These are phyloP conservation scores for Chaenodraco wilsoni DNA, from an alignment of 2,797 vertebrate genomes.

Conservation along the genomic window DNA sequence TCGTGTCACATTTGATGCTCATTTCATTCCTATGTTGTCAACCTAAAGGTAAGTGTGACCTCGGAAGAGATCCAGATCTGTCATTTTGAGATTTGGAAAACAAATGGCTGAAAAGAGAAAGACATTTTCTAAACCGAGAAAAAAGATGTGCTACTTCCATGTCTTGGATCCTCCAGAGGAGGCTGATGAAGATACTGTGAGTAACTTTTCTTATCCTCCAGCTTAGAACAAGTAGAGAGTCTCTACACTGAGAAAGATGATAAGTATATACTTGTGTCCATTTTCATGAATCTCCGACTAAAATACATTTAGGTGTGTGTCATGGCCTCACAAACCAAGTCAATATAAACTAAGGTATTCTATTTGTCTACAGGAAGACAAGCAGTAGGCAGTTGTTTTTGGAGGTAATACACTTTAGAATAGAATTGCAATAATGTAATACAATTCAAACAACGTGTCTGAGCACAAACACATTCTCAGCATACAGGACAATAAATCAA, in stretches of 20 bases:
- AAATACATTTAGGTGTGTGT: background rate
- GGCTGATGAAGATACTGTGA: constrained; percentile 46
- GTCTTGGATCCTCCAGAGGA: constrained; percentile 34
- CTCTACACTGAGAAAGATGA: background rate
- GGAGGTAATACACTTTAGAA: constrained; percentile 27
- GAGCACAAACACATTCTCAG: constrained; percentile 23
- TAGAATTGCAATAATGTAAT: constrained; percentile 16
- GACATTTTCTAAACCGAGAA: constrained; percentile 1
- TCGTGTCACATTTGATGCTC: constrained; percentile 11
- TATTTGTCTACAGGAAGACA: background rate
- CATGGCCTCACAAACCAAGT: constrained; percentile 11
- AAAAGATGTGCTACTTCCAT: constrained; percentile 16
- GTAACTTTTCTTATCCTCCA: constrained; percentile 33
- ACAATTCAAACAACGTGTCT: constrained; percentile 17
- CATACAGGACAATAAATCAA: constrained; percentile 39
- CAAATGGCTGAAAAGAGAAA: constrained; percentile 18
- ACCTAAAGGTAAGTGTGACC: constrained; percentile 68
- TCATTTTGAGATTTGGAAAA: constrained; percentile 33
- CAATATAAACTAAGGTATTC: background rate
- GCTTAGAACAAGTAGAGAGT: constrained; percentile 21
- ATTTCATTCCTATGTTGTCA: constrained; percentile 9
- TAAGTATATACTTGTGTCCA: constrained; percentile 9
- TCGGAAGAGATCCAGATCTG: constrained; percentile 23
- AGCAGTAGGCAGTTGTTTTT: constrained; percentile 1
- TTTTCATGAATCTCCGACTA: constrained; percentile 8